Base-by-base conservation (phyloP, 2,113 vertebrate genomes). In the Nipponia nippon region DNA sequence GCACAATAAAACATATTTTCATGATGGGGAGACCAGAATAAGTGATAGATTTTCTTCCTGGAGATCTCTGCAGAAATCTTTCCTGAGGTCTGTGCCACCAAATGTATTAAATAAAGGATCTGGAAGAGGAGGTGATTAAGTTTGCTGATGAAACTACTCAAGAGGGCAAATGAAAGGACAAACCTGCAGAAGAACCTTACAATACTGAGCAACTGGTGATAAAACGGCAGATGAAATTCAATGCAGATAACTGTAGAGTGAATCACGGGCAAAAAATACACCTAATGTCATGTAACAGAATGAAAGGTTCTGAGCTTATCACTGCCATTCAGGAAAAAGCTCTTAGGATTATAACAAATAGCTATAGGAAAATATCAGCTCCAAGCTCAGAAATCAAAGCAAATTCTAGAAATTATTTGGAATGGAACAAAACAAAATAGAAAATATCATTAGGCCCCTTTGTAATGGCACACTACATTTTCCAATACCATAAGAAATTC, bases 231-330 rank as follows among this genome's bases (percentile, higher is more conserved):
- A 38, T 76, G 79, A 95, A 95, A 80, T 40, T n/a, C 66, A 79
- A 59, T 16, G 32, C 69, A 88, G 79, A 83, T 83, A 89, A 88
- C 79, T 86, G 53, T 3, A 32, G 76, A 81, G 80, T 93, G 93
- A 97, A 89, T 95, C 93, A 96, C 46, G 86, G 79, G 80, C 94
- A 95, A 49, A 93, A 96, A 93, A 93, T 77, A 90, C 79, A 83
- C 76, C 76, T 38, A 44, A 56, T 0, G 1, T 65, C 76, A 76
- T 1, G 0, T 2, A 90, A 40, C 49, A 61, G 72, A 92, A 87
- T 72, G 49, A 92, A 96, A 92, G 63, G 62, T 83, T 93, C 40
- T 20, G 53, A 90, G 91, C 67, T 83, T 89, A 92, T 89, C 88
- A 80, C 34, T 52, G 63, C 63, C 67, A 52, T 89, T 83, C 89